Evolutionary conservation across 64 coral and sea anemone genomes (phyloP).

Genomic region (Pocillopora damicornis): DNA sequence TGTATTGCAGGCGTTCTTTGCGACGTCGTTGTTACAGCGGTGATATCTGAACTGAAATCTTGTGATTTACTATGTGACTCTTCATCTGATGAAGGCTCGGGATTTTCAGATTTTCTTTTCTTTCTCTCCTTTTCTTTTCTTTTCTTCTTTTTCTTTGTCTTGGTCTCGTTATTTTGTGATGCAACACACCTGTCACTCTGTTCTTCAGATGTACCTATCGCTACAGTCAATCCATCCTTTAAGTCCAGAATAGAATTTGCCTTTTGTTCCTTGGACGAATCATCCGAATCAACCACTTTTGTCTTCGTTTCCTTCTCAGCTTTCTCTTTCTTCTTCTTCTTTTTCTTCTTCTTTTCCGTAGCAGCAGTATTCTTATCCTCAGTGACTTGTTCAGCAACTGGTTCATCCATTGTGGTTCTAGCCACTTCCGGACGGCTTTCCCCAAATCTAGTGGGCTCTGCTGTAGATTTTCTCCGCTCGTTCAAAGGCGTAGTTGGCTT

Average conservation of each 20-base stretch:
- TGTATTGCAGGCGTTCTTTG: neutral
- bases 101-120: neutral
- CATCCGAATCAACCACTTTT: neutral
- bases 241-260: neutral
- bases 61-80: neutral
- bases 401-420: neutral
- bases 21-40: neutral
- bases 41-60: neutral
- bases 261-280: neutral
- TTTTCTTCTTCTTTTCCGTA: neutral
- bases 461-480: neutral
- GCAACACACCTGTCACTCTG: too few relatives aligned
- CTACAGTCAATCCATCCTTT: neutral
- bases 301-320: neutral
- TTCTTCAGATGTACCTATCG: neutral
- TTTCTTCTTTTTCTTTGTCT: constrained; percentile 24
- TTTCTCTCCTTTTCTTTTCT: neutral
- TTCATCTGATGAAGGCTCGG: neutral
- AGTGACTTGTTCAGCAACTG: too few relatives aligned
- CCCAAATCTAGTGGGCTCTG: neutral
- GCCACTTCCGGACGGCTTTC: neutral
- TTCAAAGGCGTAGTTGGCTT: neutral
- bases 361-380: neutral
- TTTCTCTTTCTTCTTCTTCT: constrained; percentile 16
- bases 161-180: neutral